Base-by-base conservation (phyloP, 2,888 invertebrate species). In the Tipula confusa region DNA sequence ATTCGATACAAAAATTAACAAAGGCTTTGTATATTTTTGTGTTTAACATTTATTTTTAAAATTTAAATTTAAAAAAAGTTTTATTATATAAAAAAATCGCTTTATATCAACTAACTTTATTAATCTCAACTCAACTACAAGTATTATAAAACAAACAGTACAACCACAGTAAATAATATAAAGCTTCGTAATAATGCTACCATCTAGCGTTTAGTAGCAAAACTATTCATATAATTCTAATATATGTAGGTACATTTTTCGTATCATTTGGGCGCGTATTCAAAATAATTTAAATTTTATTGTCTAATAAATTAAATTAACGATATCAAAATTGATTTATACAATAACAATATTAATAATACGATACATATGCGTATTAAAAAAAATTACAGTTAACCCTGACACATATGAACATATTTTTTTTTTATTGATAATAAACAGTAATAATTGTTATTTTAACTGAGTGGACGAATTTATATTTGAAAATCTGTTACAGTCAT, bases 271-370 rank as follows among this genome's bases (percentile, higher is more conserved):
- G 9, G 24, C 24, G 6, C 24, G 18, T 64, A 64, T 64, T 24
- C 18, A 64, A 24, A 24, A 64, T 24, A 24, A 24, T 24, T 64
- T 64, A 9, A 24, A 24, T 64, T 64, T 64, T 64, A 64, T 64
- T 64, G 64, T 64, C 64, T 24, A 64, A 64, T 64, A 64, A 64
- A 64, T 64, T 64, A 64, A 64, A 64, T 64, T 64, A 18, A 64
- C 64, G 64, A 64, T 24, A 64, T 64, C 64, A 64, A 64, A 48
- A 64, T 64, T 64, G 64, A 64, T 64, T 64, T 64, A 64, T 64
- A 64, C 64, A 64, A 24, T 24, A 64, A 64, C 9, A 64, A 48
- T 64, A 64, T 9, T 24, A 64, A 64, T 24, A 64, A 48, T 64
- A 64, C 24, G 64, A 64, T 9, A 64, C 24, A 64, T 64, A 24